Conservation (phyloP, 1,140 invertebrate species). For the Calliopsis andreniformis region DNA sequence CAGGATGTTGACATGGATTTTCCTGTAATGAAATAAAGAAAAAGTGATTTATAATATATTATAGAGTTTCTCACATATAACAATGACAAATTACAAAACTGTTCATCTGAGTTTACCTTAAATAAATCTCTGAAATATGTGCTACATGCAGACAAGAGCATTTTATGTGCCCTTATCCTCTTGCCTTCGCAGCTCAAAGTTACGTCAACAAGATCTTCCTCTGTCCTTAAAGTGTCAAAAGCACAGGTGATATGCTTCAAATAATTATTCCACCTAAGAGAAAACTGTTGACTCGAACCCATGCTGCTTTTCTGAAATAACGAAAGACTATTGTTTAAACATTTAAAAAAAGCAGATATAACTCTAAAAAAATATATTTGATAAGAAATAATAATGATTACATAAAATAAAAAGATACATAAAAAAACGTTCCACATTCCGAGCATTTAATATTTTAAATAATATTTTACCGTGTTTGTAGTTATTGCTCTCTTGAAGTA, state of each 20-base stretch:
- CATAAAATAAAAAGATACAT: not conserved
- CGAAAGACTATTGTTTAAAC: not conserved
- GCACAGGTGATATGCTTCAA: slow-evolving; percentile 88
- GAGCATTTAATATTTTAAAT: slow-evolving; percentile 7
- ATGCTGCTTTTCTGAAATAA: slow-evolving; percentile 74
- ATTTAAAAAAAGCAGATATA: not conserved
- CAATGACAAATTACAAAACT: not conserved
- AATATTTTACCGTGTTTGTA: slow-evolving; percentile 44
- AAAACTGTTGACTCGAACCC: slow-evolving; percentile 86
- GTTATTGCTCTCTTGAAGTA: slow-evolving; percentile 19
- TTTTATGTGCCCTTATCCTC: slow-evolving; percentile 91
- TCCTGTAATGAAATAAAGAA: slow-evolving; percentile 80
- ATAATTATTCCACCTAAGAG: slow-evolving; percentile 90
- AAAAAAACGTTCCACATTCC: not conserved
- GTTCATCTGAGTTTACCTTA: slow-evolving; percentile 79
- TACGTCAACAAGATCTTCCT: slow-evolving; percentile 92
- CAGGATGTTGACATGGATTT: slow-evolving; percentile 92
- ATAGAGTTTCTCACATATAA: not conserved
- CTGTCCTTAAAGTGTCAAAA: slow-evolving; percentile 88
- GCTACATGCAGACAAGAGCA: slow-evolving; percentile 92
- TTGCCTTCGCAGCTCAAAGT: slow-evolving; percentile 92
- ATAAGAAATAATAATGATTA: not conserved
- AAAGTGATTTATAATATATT: not conserved
- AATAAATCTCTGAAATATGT: slow-evolving; percentile 92
- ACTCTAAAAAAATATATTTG: slow-evolving; percentile 2